Conservation (phyloP, 2,113 vertebrate genomes). For the Chloroceryle aenea region DNA sequence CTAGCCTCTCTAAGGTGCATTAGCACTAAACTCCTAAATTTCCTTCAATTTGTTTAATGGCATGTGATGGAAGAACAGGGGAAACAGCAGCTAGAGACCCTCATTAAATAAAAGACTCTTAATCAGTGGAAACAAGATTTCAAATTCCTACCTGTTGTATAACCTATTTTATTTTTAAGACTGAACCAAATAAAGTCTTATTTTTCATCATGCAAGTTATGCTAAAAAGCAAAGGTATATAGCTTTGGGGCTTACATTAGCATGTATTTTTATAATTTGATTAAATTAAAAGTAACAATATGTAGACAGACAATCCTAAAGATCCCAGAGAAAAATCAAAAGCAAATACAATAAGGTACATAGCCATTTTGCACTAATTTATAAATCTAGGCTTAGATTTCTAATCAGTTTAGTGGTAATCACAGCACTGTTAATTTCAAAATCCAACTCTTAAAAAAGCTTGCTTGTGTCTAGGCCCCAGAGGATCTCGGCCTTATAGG, state of each 20-base stretch:
- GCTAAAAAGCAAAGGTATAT: background rate
- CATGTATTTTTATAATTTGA: background rate
- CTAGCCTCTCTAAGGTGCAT: background rate
- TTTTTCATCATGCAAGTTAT: background rate
- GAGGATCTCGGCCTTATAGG: background rate
- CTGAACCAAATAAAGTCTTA: background rate
- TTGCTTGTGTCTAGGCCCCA: background rate
- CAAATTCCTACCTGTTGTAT: background rate
- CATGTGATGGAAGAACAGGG: background rate
- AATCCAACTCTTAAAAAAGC: background rate
- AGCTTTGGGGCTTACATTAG: background rate
- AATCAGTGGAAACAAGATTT: background rate
- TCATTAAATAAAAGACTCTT: background rate
- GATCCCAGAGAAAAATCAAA: background rate
- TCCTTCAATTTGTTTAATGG: background rate
- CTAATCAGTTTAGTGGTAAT: background rate
- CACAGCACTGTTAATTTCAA: background rate
- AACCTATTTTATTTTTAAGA: background rate
- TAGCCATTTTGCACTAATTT: background rate
- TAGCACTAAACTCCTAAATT: background rate
- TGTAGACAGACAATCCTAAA: background rate
- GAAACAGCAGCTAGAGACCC: background rate
- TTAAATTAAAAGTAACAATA: background rate
- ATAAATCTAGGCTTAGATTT: background rate
- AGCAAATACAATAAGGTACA: background rate